Evolutionary conservation across 2,797 vertebrate genomes (phyloP).

Genomic region (Labroides dimidiatus): DNA sequence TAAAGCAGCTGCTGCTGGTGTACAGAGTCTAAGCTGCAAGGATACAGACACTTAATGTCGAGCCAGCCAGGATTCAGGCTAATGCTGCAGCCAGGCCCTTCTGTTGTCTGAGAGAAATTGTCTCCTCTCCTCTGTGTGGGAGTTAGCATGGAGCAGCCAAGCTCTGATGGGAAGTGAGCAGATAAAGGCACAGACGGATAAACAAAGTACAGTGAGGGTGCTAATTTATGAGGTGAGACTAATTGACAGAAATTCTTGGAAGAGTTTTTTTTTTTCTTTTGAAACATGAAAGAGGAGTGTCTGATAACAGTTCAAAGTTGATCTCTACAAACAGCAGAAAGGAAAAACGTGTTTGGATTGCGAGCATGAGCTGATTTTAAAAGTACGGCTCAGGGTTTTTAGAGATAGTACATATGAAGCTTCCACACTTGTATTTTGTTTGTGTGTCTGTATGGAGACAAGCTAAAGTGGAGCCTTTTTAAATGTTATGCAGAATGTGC

Average conservation of each 20-base stretch:
- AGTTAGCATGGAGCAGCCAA: conserved; percentile 17
- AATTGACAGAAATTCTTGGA: conserved; percentile 16
- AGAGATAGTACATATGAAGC: neutral
- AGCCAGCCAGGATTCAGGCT: conserved; percentile 13
- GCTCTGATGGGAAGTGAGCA: conserved; percentile 3
- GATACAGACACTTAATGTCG: conserved; percentile 27
- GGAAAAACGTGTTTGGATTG: neutral
- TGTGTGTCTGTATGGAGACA: neutral
- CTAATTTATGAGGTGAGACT: conserved; percentile 37
- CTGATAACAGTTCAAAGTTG: neutral
- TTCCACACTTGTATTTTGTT: neutral
- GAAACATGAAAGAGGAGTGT: conserved; percentile 11
- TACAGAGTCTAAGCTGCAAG: conserved; percentile 24
- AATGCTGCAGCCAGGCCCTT: conserved; percentile 9
- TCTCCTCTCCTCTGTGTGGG: conserved; percentile 17
- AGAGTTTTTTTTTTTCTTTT: conserved; percentile 21
- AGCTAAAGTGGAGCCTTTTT: no score
- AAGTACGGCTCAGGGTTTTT: neutral
- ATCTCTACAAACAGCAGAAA: conserved; percentile 4
- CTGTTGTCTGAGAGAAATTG: conserved; percentile 37
- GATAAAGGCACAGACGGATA: conserved; percentile 23
- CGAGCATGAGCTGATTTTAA: neutral
- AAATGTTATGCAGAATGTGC: no score
- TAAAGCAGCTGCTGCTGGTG: conserved; percentile 58
- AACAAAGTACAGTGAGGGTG: conserved; percentile 16